Evolutionary conservation across 2,797 vertebrate species (phyloP).

Genomic region (Coilia nasus): DNA sequence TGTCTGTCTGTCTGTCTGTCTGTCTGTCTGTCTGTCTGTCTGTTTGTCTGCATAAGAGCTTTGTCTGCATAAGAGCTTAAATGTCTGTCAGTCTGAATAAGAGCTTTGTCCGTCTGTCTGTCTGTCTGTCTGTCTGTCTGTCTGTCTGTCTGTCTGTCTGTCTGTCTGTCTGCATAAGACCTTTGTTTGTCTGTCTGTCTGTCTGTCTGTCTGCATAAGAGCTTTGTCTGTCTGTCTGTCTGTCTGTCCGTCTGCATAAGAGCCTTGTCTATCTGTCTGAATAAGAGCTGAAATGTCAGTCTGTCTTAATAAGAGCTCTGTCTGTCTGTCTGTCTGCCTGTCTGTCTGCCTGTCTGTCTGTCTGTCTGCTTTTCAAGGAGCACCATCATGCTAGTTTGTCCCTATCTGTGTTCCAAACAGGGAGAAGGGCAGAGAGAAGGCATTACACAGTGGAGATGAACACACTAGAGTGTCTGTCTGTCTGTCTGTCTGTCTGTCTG

Average conservation of each 20-base stretch:
- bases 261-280: background rate
- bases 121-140: slow-evolving; percentile 1
- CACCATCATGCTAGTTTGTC: too few relatives aligned
- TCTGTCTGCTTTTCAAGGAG: background rate
- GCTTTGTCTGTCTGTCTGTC: background rate
- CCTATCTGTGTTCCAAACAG: too few relatives aligned
- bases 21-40: background rate
- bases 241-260: background rate
- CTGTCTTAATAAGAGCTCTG: background rate
- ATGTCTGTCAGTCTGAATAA: too few relatives aligned
- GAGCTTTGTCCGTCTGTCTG: background rate
- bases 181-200: background rate
- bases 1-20: background rate
- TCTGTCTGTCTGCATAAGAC: background rate
- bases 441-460: too few relatives aligned
- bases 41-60: too few relatives aligned
- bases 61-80: too few relatives aligned
- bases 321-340: background rate
- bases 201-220: background rate
- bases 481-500: slow-evolving; percentile 5
- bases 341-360: background rate
- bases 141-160: background rate
- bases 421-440: too few relatives aligned
- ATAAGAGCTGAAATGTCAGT: background rate
- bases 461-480: too few relatives aligned